Conservation (phyloP, 2,888 invertebrate genomes). For the Lamellibrachia satsuma region DNA sequence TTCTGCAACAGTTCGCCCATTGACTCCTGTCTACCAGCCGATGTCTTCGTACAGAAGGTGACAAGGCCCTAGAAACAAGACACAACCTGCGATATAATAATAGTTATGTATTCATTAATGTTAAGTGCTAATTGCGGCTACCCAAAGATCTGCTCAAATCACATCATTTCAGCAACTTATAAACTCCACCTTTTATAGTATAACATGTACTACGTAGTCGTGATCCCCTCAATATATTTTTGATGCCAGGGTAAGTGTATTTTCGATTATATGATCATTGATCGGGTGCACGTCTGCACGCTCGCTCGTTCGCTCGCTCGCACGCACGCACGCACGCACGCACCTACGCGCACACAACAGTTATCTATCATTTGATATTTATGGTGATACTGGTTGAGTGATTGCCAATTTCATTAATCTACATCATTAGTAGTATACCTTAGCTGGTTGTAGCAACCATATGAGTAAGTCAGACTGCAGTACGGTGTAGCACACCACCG, state of each 20-base stretch:
- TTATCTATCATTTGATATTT: neutral
- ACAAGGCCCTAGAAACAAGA: slow-evolving; percentile 38
- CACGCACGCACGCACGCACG: too few relatives aligned
- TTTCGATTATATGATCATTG: too few relatives aligned
- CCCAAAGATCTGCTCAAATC: too few relatives aligned
- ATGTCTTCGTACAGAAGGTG: slow-evolving; percentile 27
- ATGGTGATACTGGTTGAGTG: too few relatives aligned
- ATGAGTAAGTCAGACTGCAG: slow-evolving; percentile 50
- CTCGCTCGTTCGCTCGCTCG: too few relatives aligned
- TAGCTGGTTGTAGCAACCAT: slow-evolving; percentile 59
- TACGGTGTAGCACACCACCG: slow-evolving; percentile 58
- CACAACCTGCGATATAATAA: slow-evolving; percentile 48
- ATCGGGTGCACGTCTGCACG: too few relatives aligned
- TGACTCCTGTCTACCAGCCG: slow-evolving; percentile 29
- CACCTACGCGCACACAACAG: too few relatives aligned
- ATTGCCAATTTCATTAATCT: neutral
- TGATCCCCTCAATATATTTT: too few relatives aligned
- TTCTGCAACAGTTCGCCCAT: neutral
- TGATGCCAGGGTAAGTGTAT: too few relatives aligned
- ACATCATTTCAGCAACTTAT: too few relatives aligned
- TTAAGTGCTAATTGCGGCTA: neutral
- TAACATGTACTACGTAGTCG: too few relatives aligned
- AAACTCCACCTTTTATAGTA: too few relatives aligned
- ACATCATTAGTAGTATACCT: slow-evolving; percentile 31
- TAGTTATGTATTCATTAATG: neutral